Conservation (phyloP, 2,888 invertebrate species). For the Oithona nana region DNA sequence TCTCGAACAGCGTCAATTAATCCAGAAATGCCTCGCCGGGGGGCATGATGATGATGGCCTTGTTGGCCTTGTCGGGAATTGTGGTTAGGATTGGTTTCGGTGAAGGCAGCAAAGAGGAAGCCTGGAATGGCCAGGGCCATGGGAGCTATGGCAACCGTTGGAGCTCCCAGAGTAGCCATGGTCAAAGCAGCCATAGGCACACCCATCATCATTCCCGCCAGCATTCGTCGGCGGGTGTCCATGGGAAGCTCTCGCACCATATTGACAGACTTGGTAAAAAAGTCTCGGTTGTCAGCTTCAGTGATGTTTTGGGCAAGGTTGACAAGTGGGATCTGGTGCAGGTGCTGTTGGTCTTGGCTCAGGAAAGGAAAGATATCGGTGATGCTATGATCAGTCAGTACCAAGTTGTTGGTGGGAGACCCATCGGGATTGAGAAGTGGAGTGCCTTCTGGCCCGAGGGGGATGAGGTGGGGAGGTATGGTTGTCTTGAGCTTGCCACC, state of each 20-base stretch:
- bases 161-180: neutral
- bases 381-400: neutral
- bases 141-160: neutral
- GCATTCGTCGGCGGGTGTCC: neutral
- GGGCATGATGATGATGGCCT: neutral
- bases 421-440: constrained; percentile 5
- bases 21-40: neutral
- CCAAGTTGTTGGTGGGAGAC: neutral
- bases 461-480: constrained; percentile 4
- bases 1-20: neutral
- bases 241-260: neutral
- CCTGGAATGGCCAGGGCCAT: neutral
- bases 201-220: neutral
- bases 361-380: neutral
- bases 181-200: constrained; percentile 3
- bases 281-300: neutral
- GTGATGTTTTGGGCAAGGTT: neutral
- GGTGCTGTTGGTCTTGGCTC: neutral
- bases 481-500: neutral
- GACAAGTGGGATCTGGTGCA: neutral
- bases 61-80: neutral
- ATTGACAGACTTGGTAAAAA: neutral
- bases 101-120: constrained; percentile 2
- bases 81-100: neutral
- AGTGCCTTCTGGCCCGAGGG: neutral